Base-by-base conservation (phyloP, 2,113 vertebrate species). In the Symphodus melops region DNA sequence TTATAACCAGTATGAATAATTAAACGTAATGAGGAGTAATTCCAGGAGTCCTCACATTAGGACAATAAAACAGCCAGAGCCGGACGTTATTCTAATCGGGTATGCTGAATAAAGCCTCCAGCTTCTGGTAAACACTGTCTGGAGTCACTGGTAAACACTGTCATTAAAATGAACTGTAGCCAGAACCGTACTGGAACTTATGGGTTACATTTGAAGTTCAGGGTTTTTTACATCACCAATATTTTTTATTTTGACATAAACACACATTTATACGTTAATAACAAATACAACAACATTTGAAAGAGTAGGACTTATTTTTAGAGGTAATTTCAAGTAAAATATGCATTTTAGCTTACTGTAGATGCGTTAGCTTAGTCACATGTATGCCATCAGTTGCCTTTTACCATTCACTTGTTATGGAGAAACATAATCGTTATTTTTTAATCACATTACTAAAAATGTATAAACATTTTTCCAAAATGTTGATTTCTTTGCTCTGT, bases 21-120 rank as follows among this genome's bases (percentile, higher is more conserved):
- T 46, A 53, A 59, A 68, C 4, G 16, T 23, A 64, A 44, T 3
- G 60, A 56, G 65, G 21, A 68, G 41, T 56, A 60, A 66, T 53
- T 74, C 36, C 51, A 44, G 64, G 58, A 57, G 37, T 36, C 10
- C 54, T 21, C 44, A 20, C 25, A 52, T 57, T 63, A 62, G 55
- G 25, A 42, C 51, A 21, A 57, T 64, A 48, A 78, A 72, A 66
- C 63, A 67, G 62, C 48, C 39, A 17, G 62, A 55, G 20, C 12
- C 52, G 3, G 46, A 59, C n/a, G 51, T 56, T 61, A 8, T 28
- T 54, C 8, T 17, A 33, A 39, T 19, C 0, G 16, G 0, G 11
- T 21, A 56, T 17, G 41, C 1, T 73, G 57, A 68, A 57, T 44
- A 33, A 49, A 25, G 33, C 77, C 57, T 51, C 6, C 9, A 42